Percentiles rank a stretch among this genome's conserved stretches.
These are phyloP conservation scores for Phyllotreta striolata DNA, from an alignment of 2,888 invertebrate genomes.

Conservation along the genomic window DNA sequence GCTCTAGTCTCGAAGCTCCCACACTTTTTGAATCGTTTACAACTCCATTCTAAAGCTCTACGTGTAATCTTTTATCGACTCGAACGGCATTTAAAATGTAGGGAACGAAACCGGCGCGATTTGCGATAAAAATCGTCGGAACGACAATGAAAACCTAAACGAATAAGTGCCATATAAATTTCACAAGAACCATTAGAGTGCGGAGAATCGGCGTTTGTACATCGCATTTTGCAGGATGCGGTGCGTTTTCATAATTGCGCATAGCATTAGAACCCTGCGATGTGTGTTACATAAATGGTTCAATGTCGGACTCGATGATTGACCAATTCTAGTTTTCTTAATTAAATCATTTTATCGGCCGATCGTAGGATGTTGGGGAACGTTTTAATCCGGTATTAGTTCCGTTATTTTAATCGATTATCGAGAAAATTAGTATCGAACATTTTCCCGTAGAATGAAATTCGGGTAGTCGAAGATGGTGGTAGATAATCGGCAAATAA, in stretches of 20 bases:
- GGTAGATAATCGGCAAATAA: too few species aligned
- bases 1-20: too few species aligned
- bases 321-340: slow-evolving; percentile 1
- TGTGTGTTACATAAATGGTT: slow-evolving; percentile 20
- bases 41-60: too few species aligned
- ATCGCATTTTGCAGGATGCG: slow-evolving; percentile 16
- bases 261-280: slow-evolving; percentile 10
- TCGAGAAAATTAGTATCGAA: not conserved
- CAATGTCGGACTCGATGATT: slow-evolving; percentile 11
- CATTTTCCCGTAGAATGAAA: not conserved
- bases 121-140: too few species aligned
- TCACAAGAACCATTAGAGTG: slow-evolving; percentile 14
- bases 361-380: slow-evolving; percentile 14
- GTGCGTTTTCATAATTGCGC: slow-evolving; percentile 14
- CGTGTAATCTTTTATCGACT: too few species aligned
- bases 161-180: slow-evolving; percentile 13
- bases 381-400: slow-evolving; percentile 11
- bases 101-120: too few species aligned
- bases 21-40: too few species aligned
- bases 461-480: too few species aligned
- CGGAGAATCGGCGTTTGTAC: slow-evolving; percentile 3
- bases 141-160: not conserved
- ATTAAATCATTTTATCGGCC: slow-evolving; percentile 14
- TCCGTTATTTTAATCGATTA: too few species aligned
- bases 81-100: too few species aligned